Base-by-base conservation (phyloP, 2,888 invertebrate species). In the Platycheirus rosarum region DNA sequence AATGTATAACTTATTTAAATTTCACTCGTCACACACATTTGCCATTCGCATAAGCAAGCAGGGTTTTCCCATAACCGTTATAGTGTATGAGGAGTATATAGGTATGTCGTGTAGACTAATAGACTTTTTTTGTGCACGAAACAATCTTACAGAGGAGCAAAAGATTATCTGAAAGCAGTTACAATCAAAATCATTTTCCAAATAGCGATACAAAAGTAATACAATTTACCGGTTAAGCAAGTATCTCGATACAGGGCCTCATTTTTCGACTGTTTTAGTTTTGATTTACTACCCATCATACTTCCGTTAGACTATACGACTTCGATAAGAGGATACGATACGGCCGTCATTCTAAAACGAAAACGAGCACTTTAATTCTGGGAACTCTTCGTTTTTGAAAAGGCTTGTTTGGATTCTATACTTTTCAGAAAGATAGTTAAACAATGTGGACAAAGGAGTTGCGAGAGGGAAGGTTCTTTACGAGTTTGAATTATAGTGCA, bases 131-230 rank as follows among this genome's bases (percentile, higher is more conserved):
- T 44, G 29, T 42, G 44, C 60, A 29, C 44, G 18, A 44, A 44
- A 60, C 42, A 42, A 60, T 5, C 26, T 53, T 0, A 8, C 23
- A 57, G n/a, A n/a, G 57, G 16, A 60, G 60, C 48, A 35, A 57
- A 46, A 70, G 76, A 76, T 75, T 80, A 80, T 80, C 80, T 49
- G 14, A 80, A 76, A 76, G 70, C 76, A 69, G 75, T 80, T 70
- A 75, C 75, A 76, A 75, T 80, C 70, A 65, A 76, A 80, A 80
- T 51, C 65, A 63, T 76, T 65, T 76, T 80, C 69, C 42, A 76
- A 76, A 76, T 53, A 65, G 63, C 69, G 66, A 80, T 80, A 76
- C 75, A 65, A 76, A 69, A 71, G 69, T 63, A 79, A 79, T 79
- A 79, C 74, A 69, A 63, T 74, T 57, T 62, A 42, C 63, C 37